Conservation (phyloP, 2,888 invertebrate species). For the Miltochrista miniata region DNA sequence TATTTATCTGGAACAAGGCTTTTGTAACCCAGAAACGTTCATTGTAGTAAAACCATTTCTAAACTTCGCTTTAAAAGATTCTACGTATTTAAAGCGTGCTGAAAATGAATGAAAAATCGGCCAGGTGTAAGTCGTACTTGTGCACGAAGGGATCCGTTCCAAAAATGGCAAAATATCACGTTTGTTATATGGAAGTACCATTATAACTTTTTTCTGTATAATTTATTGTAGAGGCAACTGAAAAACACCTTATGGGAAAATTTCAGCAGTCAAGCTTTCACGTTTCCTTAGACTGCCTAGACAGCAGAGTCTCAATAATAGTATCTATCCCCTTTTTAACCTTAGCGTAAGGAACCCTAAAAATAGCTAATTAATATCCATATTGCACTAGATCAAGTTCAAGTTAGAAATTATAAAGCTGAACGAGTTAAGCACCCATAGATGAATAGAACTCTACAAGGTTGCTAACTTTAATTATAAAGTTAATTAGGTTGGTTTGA, state of each 20-base stretch:
- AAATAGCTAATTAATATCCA: slow-evolving; percentile 27
- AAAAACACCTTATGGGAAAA: too few species aligned
- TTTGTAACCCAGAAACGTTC: slow-evolving; percentile 50
- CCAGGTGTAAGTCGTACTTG: too few species aligned
- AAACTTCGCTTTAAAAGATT: slow-evolving; percentile 36
- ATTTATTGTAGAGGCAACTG: too few species aligned
- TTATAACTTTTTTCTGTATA: too few species aligned
- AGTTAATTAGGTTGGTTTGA: slow-evolving; percentile 78
- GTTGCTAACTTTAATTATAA: slow-evolving; percentile 76
- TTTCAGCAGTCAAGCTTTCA: too few species aligned
- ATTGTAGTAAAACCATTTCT: slow-evolving; percentile 42
- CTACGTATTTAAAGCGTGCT: slow-evolving; percentile 27
- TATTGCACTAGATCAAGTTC: slow-evolving; percentile 40
- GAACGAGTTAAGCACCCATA: slow-evolving; percentile 55
- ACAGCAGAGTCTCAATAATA: too few species aligned
- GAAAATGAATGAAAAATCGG: slow-evolving; percentile 29
- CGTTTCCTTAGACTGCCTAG: too few species aligned
- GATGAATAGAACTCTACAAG: slow-evolving; percentile 62
- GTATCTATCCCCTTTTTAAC: too few species aligned
- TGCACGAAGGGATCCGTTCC: too few species aligned
- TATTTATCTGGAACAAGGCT: slow-evolving; percentile 61
- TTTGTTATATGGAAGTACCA: too few species aligned
- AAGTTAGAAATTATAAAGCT: slow-evolving; percentile 16
- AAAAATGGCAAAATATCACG: too few species aligned
- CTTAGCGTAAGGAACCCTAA: too few species aligned